Percentiles rank a stretch among this genome's conserved stretches.
phyloP scores from a whole-genome alignment of 2,888 invertebrate genomes.

The Beris chalybata region DNA sequence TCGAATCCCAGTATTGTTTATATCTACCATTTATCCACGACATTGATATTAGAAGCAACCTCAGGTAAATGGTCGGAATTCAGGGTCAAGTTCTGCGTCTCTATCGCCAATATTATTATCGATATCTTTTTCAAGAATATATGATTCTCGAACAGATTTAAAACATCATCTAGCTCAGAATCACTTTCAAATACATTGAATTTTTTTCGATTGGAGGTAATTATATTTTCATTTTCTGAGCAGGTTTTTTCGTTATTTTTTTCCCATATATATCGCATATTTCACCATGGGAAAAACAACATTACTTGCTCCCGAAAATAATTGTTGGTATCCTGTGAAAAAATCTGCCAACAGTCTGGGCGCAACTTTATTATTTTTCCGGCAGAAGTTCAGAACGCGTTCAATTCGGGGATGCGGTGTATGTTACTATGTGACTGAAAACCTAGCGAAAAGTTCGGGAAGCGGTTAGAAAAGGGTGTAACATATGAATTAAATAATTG shows the following conservation, averaged over 20 bases:
- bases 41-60: neutral
- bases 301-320: too few species aligned
- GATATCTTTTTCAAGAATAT: neutral
- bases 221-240: neutral
- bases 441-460: too few species aligned
- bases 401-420: too few species aligned
- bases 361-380: too few species aligned
- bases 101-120: neutral
- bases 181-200: neutral
- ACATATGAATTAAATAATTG: too few species aligned
- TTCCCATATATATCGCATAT: too few species aligned
- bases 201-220: neutral
- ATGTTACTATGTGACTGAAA: too few species aligned
- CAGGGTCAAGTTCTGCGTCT: neutral
- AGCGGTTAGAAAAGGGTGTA: too few species aligned
- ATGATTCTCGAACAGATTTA: neutral
- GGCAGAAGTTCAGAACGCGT: too few species aligned
- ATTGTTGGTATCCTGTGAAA: too few species aligned
- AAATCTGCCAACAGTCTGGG: too few species aligned
- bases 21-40: neutral
- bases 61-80: slow-evolving; percentile 1
- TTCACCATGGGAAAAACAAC: neutral
- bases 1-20: neutral
- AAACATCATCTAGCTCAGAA: slow-evolving; percentile 2
- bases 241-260: too few species aligned